Base-by-base conservation (phyloP, 2,113 vertebrate species). In the Dipodomys spectabilis region DNA sequence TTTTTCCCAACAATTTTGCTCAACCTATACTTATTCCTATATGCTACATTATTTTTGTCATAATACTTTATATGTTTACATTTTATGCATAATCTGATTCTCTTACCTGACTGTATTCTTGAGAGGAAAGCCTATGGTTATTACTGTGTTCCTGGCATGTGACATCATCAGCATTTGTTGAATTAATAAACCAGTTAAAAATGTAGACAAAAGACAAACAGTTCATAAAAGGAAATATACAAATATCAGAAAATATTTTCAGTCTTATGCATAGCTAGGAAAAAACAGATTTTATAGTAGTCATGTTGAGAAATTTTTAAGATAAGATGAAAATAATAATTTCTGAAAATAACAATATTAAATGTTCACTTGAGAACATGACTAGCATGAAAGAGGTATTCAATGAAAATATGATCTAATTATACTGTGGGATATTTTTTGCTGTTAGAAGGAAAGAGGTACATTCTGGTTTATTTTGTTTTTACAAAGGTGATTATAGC, bases 191-290 rank as follows among this genome's bases (percentile, higher is more conserved):
- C 22, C 88, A 5, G 39, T 84, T 86, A 57, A n/a, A 90, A 86
- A 75, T 74, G 65, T 12, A 75, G 68, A 15, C 13, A 77, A 90
- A 93, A 77, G 25, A 39, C 86, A 7, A 67, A 91, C 35, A 79
- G 27, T 82, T 92, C 68, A 81, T 18, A 79, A 82, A 92, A 82
- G 45, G 11, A 68, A 64, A 92, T 71, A 82, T 96, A 80, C 57
- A 74, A 71, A 67, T 82, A 27, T 74, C 9, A 64, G 27, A 82
- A 90, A 35, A 86, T 79, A 74, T 22, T 91, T 95, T 91, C 22
- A 82, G 44, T 53, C 7, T 92, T 1, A 0, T 71, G 0, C 88
- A 5, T 92, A 74, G 85, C 90, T 53, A 67, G 30, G 27, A 90
- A 83, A 60, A 92, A 72, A 39, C 53, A 74, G 22, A 73, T 71